Conservation (phyloP, 2,888 invertebrate genomes). For the Laspeyria flexula region DNA sequence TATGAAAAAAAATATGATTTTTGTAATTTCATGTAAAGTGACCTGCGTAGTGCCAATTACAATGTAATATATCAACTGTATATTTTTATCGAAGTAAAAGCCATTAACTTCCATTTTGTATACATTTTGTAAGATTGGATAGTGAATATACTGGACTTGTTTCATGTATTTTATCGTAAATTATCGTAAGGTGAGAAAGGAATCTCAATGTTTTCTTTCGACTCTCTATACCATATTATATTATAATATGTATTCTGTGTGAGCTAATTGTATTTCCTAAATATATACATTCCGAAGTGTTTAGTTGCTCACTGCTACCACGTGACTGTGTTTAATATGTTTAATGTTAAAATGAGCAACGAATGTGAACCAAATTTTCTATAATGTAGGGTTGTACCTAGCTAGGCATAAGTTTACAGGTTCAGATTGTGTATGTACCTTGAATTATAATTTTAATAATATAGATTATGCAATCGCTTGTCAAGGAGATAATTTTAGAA, state of each 20-base stretch:
- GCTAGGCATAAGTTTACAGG: constrained; percentile 73
- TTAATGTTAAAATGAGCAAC: constrained; percentile 76
- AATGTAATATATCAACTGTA: constrained; percentile 55
- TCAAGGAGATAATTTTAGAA: constrained; percentile 18
- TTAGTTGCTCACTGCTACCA: constrained; percentile 65
- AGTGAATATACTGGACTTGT: constrained; percentile 40
- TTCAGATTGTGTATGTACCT: constrained; percentile 56
- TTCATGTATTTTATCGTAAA: constrained; percentile 41
- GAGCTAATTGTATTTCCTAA: constrained; percentile 51
- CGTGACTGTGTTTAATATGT: constrained; percentile 53
- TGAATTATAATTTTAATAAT: constrained; percentile 47
- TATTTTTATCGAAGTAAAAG: constrained; percentile 49
- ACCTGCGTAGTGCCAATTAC: constrained; percentile 82
- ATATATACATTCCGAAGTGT: constrained; percentile 77
- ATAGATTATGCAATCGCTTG: constrained; percentile 24
- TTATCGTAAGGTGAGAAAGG: constrained; percentile 52
- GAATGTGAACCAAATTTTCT: constrained; percentile 84
- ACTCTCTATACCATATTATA: constrained; percentile 37
- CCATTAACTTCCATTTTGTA: constrained; percentile 48
- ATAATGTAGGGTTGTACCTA: constrained; percentile 75
- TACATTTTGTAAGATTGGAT: constrained; percentile 54
- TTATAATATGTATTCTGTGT: constrained; percentile 38
- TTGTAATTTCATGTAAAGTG: constrained; percentile 79
- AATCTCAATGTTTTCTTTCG: constrained; percentile 60
- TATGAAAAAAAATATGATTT: constrained; percentile 50